A percentile compares a stretch with the other conserved stretches of the same genome.
Evolutionary conservation across 2,113 vertebrate species (phyloP).

Genomic region (Pedetes capensis): DNA sequence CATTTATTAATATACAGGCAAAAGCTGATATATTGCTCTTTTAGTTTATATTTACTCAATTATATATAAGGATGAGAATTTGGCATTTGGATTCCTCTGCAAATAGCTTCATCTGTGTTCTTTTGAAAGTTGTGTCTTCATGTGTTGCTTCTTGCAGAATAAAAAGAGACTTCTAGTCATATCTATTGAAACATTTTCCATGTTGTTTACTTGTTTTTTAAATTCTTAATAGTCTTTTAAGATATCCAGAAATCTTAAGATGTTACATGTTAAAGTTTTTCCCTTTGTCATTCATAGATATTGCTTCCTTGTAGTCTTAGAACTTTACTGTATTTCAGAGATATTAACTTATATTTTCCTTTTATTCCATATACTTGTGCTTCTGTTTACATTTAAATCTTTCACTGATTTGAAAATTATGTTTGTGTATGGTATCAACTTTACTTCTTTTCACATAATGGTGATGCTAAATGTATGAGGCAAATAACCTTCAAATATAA

Average conservation of each 20-base stretch:
- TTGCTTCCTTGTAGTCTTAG: not conserved
- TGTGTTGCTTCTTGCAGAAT: not conserved
- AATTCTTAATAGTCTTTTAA: conserved; percentile 39
- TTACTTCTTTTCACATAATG: not conserved
- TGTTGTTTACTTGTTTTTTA: not conserved
- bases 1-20: not conserved
- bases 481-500: conserved; percentile 40
- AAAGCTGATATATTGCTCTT: not conserved
- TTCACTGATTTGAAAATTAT: conserved; percentile 16
- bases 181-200: not conserved
- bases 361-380: not conserved
- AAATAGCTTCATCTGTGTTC: not conserved
- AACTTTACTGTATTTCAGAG: not conserved
- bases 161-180: not conserved
- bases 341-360: not conserved
- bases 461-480: not conserved
- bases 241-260: not conserved
- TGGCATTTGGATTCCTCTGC: not conserved
- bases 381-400: conserved; percentile 1
- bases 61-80: not conserved
- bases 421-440: not conserved
- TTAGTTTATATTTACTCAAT: conserved; percentile 19
- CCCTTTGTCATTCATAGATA: not conserved
- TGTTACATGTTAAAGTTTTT: conserved; percentile 4
- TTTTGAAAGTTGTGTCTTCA: not conserved